phyloP scores from a whole-genome alignment of 2,888 invertebrate genomes.

The Drosophila maculinotata region DNA sequence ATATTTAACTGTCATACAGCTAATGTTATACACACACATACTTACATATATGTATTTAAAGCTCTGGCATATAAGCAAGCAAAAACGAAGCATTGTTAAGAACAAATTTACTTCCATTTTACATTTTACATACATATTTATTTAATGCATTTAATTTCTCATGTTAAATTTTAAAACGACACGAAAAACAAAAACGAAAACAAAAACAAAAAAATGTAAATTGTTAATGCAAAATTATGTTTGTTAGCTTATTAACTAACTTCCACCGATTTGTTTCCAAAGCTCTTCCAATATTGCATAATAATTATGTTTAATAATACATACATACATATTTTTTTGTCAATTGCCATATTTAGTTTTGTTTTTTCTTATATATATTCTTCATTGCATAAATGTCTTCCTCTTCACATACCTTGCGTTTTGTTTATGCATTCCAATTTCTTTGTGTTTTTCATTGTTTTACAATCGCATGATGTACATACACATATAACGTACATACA shows the following conservation, averaged over 20 bases:
- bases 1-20: slow-evolving; percentile 66
- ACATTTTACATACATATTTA: slow-evolving; percentile 61
- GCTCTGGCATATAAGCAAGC: slow-evolving; percentile 55
- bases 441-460: slow-evolving; percentile 73
- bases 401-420: slow-evolving; percentile 56
- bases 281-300: slow-evolving; percentile 75
- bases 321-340: slow-evolving; percentile 38
- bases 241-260: slow-evolving; percentile 75
- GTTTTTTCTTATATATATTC: slow-evolving; percentile 27
- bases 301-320: slow-evolving; percentile 61
- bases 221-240: slow-evolving; percentile 70
- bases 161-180: slow-evolving; percentile 64
- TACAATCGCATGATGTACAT: slow-evolving; percentile 67
- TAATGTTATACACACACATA: slow-evolving; percentile 49
- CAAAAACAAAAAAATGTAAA: slow-evolving; percentile 42
- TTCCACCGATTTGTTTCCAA: slow-evolving; percentile 80
- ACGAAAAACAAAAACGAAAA: slow-evolving; percentile 26
- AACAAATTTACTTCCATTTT: slow-evolving; percentile 81
- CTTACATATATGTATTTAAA: slow-evolving; percentile 55
- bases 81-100: slow-evolving; percentile 71
- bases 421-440: slow-evolving; percentile 76
- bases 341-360: slow-evolving; percentile 72
- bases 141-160: slow-evolving; percentile 79
- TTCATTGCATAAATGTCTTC: slow-evolving; percentile 69
- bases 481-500: slow-evolving; percentile 24